A percentile compares a stretch with the other conserved stretches of the same genome.
Evolutionary conservation across 2,113 vertebrate genomes (phyloP).

Genomic region (Alethe castanea): DNA sequence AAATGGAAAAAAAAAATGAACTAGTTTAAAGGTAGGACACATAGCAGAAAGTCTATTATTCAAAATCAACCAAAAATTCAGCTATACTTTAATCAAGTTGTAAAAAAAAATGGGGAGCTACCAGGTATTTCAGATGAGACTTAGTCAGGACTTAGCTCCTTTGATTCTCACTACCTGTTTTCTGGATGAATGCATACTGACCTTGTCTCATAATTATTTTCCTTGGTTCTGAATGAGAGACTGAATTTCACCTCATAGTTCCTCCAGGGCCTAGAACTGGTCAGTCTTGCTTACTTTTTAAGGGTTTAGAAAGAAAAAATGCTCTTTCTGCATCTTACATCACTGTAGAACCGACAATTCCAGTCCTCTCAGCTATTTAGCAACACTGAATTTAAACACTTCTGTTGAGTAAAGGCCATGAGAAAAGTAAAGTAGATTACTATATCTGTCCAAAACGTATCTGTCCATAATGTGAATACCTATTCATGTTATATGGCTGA

Average conservation of each 20-base stretch:
- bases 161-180: neutral
- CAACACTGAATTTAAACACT: neutral
- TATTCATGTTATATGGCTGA: neutral
- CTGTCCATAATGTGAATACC: neutral
- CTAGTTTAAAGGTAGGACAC: neutral
- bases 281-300: neutral
- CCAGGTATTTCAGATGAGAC: neutral
- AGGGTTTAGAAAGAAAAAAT: neutral
- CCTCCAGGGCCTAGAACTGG: neutral
- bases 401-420: neutral
- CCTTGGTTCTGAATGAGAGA: neutral
- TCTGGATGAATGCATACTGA: neutral
- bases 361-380: neutral
- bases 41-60: neutral
- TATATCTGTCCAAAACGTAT: neutral
- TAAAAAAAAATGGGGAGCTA: neutral
- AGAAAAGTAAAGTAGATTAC: neutral
- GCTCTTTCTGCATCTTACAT: neutral
- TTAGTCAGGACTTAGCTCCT: neutral
- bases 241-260: neutral
- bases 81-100: neutral
- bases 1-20: neutral
- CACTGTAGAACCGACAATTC: neutral
- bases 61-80: neutral
- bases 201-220: neutral